Conservation (phyloP, 2,113 vertebrate species). For the Emydocephalus ijimae region DNA sequence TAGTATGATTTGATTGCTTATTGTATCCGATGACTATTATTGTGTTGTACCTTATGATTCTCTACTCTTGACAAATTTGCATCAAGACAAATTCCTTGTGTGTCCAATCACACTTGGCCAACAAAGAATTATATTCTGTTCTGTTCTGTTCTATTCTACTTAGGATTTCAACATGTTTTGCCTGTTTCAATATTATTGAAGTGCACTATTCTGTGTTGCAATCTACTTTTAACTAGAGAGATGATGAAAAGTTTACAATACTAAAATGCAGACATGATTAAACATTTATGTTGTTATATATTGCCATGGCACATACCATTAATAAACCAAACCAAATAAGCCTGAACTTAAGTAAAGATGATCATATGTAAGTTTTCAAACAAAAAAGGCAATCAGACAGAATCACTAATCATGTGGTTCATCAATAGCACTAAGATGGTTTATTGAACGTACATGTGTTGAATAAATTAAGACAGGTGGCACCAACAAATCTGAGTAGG, state of each 20-base stretch:
- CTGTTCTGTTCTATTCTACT: too few relatives aligned
- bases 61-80: too few relatives aligned
- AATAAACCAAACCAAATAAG: background rate
- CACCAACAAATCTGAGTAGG: slow-evolving; percentile 16
- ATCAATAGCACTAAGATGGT: background rate
- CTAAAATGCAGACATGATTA: background rate
- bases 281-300: background rate
- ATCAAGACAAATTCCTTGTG: too few relatives aligned
- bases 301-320: background rate
- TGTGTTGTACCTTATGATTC: too few relatives aligned
- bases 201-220: background rate
- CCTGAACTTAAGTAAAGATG: background rate
- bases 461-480: slow-evolving; percentile 3
- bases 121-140: too few relatives aligned
- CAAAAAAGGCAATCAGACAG: background rate
- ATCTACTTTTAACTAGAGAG: background rate
- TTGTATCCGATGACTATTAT: too few relatives aligned
- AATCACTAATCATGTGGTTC: background rate
- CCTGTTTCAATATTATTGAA: background rate
- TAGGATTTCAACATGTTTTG: background rate
- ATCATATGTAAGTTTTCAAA: background rate
- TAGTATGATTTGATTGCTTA: too few relatives aligned
- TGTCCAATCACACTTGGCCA: too few relatives aligned
- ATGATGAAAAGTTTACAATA: background rate
- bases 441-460: background rate